A percentile compares a stretch with the other conserved stretches of the same genome.
These are phyloP conservation scores for Macrochelys suwanniensis DNA, from an alignment of 2,797 vertebrate genomes.

Conservation along the genomic window DNA sequence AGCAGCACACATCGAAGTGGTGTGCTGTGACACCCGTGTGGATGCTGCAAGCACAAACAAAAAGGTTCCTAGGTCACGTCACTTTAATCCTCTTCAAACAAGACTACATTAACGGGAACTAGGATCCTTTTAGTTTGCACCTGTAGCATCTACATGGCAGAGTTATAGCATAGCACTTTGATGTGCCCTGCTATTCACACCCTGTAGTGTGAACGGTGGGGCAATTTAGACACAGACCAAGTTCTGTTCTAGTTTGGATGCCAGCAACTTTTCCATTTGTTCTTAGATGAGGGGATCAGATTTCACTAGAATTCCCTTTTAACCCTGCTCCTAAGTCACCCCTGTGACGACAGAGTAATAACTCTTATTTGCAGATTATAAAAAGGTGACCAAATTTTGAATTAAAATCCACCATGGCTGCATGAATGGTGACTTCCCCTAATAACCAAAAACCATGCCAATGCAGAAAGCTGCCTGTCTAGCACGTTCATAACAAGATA, in stretches of 20 bases:
- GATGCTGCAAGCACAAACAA: background rate
- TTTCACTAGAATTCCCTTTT: background rate
- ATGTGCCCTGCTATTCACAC: background rate
- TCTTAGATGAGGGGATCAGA: background rate
- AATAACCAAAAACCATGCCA: fast-evolving
- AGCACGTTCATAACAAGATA: fast-evolving
- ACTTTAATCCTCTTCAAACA: background rate
- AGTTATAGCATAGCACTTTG: background rate
- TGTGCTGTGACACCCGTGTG: no score
- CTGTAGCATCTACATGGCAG: background rate
- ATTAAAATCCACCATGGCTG: background rate
- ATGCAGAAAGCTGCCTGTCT: fast-evolving
- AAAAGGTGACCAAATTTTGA: background rate
- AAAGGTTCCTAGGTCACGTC: background rate
- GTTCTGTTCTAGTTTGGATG: background rate
- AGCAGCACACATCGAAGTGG: background rate
- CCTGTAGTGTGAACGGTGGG: background rate
- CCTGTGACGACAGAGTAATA: fast-evolving
- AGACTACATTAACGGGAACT: background rate
- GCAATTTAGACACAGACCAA: fast-evolving
- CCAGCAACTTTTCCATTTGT: background rate
- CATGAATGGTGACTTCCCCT: fast-evolving
- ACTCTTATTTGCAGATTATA: fast-evolving
- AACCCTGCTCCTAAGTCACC: background rate
- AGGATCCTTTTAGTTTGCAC: background rate